Evolutionary conservation across 2,888 invertebrate genomes (phyloP).

Genomic region (Clostera curtula): DNA sequence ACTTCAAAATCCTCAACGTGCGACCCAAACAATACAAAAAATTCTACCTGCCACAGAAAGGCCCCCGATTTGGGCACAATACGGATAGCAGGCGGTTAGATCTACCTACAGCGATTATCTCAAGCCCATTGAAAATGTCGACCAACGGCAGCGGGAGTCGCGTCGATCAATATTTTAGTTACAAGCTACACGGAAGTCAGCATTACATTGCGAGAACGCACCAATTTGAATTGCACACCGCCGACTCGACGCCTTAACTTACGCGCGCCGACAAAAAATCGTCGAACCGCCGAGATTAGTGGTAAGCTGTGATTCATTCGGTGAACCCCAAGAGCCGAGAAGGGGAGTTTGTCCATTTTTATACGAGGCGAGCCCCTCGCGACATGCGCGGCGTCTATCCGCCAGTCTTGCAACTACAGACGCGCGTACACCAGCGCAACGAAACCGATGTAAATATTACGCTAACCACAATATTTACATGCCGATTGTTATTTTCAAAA

Average conservation of each 20-base stretch:
- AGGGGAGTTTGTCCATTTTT: constrained; percentile 74
- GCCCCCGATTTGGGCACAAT: constrained; percentile 49
- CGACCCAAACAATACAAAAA: constrained; percentile 60
- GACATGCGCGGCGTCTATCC: constrained; percentile 71
- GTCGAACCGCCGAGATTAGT: constrained; percentile 40
- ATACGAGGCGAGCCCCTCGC: constrained; percentile 69
- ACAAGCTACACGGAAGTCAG: constrained; percentile 52
- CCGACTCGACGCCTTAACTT: too few species aligned
- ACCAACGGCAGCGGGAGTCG: constrained; percentile 38
- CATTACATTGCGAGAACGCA: constrained; percentile 46
- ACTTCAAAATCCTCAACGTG: constrained; percentile 28
- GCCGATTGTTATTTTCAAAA: constrained; percentile 57
- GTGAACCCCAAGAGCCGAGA: constrained; percentile 50
- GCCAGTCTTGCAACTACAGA: constrained; percentile 69
- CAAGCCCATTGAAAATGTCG: constrained; percentile 50
- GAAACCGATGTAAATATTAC: constrained; percentile 69
- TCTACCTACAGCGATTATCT: constrained; percentile 58
- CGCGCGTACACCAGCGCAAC: constrained; percentile 66
- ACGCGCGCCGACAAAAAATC: too few species aligned
- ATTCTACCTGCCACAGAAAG: constrained; percentile 59
- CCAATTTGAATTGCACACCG: constrained; percentile 42
- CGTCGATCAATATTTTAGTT: constrained; percentile 68
- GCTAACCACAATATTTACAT: constrained; percentile 63
- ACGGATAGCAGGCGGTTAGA: constrained; percentile 45
- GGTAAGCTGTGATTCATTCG: constrained; percentile 67